These are phyloP conservation scores for Drosophila parvula DNA, from an alignment of 1,140 invertebrate species.

Conservation along the genomic window DNA sequence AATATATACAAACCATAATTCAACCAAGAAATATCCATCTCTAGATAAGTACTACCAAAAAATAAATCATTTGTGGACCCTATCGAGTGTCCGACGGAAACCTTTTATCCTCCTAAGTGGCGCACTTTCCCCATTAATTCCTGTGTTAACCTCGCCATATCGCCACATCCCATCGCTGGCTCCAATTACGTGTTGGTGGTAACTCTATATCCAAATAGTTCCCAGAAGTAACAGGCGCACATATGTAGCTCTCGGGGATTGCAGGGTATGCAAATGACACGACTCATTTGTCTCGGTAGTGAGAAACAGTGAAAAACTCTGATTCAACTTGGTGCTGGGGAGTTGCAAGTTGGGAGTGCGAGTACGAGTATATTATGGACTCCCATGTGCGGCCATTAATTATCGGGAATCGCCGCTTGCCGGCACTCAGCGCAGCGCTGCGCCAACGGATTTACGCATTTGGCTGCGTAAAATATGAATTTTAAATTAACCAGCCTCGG, in stretches of 20 bases:
- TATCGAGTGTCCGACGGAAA: constrained; percentile 40
- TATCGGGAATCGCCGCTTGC: constrained; percentile 63
- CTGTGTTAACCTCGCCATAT: constrained; percentile 25
- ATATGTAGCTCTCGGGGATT: not conserved
- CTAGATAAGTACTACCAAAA: not conserved
- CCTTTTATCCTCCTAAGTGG: constrained; percentile 44
- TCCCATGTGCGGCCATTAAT: constrained; percentile 69
- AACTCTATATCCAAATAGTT: constrained; percentile 42
- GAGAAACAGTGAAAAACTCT: not conserved
- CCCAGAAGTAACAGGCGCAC: constrained; percentile 18
- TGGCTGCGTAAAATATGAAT: constrained; percentile 73
- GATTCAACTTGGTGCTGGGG: not conserved
- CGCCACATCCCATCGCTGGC: constrained; percentile 13
- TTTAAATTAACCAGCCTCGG: constrained; percentile 65
- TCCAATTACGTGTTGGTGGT: constrained; percentile 26
- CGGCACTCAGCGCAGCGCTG: constrained; percentile 65
- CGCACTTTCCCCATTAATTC: constrained; percentile 43
- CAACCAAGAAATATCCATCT: not conserved
- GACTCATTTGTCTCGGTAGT: constrained; percentile 17
- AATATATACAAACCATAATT: constrained; percentile 10
- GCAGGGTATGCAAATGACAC: constrained; percentile 49
- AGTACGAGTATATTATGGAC: constrained; percentile 42
- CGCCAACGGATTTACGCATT: constrained; percentile 57
- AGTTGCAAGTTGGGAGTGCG: constrained; percentile 30
- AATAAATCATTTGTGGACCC: constrained; percentile 31